Percentiles rank a stretch among this genome's conserved stretches.
Evolutionary conservation across 2,888 invertebrate genomes (phyloP).

Genomic region (Autographa pulchrina): DNA sequence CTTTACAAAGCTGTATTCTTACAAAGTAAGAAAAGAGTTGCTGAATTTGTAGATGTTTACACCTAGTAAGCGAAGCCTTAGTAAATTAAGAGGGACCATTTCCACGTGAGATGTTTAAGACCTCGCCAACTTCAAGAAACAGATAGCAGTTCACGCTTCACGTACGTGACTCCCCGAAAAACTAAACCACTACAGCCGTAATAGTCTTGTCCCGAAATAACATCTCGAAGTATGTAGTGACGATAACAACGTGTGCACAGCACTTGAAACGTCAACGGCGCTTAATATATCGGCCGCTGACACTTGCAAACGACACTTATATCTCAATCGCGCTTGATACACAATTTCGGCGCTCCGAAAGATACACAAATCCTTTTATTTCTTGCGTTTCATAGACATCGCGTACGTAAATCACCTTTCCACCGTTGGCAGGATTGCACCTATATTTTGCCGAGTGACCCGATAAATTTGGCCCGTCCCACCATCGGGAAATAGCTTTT

Average conservation of each 20-base stretch:
- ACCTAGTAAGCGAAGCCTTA: slow-evolving; percentile 13
- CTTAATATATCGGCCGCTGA: slow-evolving; percentile 53
- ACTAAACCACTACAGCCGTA: slow-evolving; percentile 21
- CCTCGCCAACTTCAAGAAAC: slow-evolving; percentile 29
- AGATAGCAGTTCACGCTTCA: slow-evolving; percentile 29
- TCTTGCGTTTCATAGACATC: slow-evolving; percentile 73
- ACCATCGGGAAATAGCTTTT: slow-evolving; percentile 80
- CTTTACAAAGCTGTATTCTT: slow-evolving; percentile 30
- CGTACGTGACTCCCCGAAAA: slow-evolving; percentile 25
- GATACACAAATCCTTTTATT: slow-evolving; percentile 76
- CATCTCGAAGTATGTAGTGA: slow-evolving; percentile 44
- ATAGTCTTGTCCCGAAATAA: slow-evolving; percentile 39
- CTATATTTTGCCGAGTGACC: slow-evolving; percentile 78
- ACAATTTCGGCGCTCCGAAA: slow-evolving; percentile 49
- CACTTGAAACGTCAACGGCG: slow-evolving; percentile 43
- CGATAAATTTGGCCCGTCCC: slow-evolving; percentile 79
- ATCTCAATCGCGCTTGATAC: slow-evolving; percentile 58
- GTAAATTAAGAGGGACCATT: slow-evolving; percentile 45
- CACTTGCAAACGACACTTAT: slow-evolving; percentile 60
- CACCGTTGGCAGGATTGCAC: slow-evolving; percentile 73
- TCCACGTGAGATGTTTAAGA: slow-evolving; percentile 34
- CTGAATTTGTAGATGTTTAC: slow-evolving; percentile 33
- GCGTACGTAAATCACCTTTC: slow-evolving; percentile 76
- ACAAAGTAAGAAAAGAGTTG: slow-evolving; percentile 19
- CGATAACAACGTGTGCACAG: slow-evolving; percentile 59